Conservation (phyloP, 1,140 invertebrate genomes). For the Zaprionus camerounensis region DNA sequence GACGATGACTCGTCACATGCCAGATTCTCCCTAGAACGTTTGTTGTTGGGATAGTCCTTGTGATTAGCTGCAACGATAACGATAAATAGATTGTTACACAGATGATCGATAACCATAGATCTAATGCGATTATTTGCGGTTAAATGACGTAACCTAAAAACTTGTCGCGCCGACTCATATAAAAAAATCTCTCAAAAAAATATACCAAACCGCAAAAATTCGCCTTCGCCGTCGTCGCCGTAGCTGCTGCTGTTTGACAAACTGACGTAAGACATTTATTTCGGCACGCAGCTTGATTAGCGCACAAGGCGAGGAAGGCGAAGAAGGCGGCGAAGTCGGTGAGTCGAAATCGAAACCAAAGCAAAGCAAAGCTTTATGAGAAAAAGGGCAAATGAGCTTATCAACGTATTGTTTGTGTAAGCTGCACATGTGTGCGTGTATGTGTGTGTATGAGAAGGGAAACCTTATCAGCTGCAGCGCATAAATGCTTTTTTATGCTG, state of each 20-base stretch:
- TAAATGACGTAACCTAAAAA: slow-evolving; percentile 74
- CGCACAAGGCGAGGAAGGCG: slow-evolving; percentile 9
- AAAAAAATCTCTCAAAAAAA: slow-evolving; percentile 27
- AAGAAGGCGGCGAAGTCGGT: slow-evolving; percentile 7
- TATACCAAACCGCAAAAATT: slow-evolving; percentile 43
- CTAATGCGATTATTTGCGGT: slow-evolving; percentile 15
- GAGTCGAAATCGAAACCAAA: slow-evolving; percentile 32
- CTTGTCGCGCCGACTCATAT: slow-evolving; percentile 67
- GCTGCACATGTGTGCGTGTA: background rate
- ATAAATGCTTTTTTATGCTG: slow-evolving; percentile 43
- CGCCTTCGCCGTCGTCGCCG: slow-evolving; percentile 17
- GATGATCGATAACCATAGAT: background rate
- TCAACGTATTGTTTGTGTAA: slow-evolving; percentile 16
- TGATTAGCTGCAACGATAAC: slow-evolving; percentile 87
- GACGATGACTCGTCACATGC: slow-evolving; percentile 79
- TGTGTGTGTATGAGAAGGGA: slow-evolving; percentile 22
- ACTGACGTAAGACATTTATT: slow-evolving; percentile 81
- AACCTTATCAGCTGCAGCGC: slow-evolving; percentile 39
- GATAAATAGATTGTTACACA: background rate
- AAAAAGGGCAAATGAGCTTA: slow-evolving; percentile 42
- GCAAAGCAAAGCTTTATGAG: slow-evolving; percentile 34
- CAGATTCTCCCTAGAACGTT: slow-evolving; percentile 86
- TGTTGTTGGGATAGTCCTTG: slow-evolving; percentile 86
- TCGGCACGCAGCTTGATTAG: slow-evolving; percentile 63
- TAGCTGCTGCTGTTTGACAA: slow-evolving; percentile 63